These are phyloP conservation scores for Ctenoplectra terminalis DNA, from an alignment of 1,140 invertebrate species.

Conservation along the genomic window DNA sequence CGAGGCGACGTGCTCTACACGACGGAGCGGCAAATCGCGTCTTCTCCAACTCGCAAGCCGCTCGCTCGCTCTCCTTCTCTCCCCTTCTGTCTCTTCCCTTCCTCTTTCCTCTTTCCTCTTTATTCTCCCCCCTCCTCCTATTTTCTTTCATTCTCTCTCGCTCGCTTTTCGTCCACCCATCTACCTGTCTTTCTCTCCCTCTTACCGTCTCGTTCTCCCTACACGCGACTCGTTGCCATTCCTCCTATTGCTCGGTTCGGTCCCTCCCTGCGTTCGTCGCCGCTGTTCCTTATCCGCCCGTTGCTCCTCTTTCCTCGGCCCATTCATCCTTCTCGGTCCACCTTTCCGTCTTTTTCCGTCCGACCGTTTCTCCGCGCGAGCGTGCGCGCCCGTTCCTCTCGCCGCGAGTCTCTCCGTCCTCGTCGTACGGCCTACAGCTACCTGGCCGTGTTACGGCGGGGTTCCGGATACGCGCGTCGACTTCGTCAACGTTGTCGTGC, in stretches of 20 bases:
- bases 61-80: conserved; percentile 43
- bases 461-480: conserved; percentile 59
- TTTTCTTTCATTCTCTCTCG: conserved; percentile 5
- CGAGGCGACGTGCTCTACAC: conserved; percentile 77
- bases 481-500: conserved; percentile 59
- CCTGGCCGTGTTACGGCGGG: conserved; percentile 49
- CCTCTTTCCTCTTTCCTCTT: background rate
- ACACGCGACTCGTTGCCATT: conserved; percentile 2
- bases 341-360: conserved; percentile 37
- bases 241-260: background rate
- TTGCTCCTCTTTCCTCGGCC: conserved; percentile 44
- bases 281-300: conserved; percentile 9
- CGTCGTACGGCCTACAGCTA: conserved; percentile 29
- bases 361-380: conserved; percentile 8
- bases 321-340: conserved; percentile 44
- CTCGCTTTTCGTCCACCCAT: conserved; percentile 21
- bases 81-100: conserved; percentile 4
- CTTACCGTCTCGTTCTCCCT: conserved; percentile 14
- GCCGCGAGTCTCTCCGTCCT: conserved; percentile 39
- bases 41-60: conserved; percentile 66
- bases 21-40: conserved; percentile 75
- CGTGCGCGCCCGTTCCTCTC: conserved; percentile 36
- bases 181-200: background rate
- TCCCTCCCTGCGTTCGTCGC: conserved; percentile 36
- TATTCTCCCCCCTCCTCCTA: background rate